Percentiles rank a stretch among this genome's conserved stretches.
These are phyloP conservation scores for Amorpha juglandis DNA, from an alignment of 2,888 invertebrate species.

Conservation along the genomic window DNA sequence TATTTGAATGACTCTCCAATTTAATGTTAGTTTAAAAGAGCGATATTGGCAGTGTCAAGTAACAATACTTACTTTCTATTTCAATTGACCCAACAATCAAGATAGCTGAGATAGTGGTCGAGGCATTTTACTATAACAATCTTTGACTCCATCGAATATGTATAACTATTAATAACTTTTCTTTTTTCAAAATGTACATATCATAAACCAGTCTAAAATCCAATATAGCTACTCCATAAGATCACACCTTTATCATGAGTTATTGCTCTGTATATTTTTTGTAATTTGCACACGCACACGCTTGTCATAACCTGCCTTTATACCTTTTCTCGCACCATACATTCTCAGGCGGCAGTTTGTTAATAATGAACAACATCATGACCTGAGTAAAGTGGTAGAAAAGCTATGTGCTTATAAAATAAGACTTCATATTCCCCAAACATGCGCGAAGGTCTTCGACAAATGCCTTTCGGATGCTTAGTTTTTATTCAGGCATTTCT, in stretches of 20 bases:
- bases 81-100: not conserved
- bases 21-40: too few species aligned
- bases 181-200: too few species aligned
- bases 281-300: too few species aligned
- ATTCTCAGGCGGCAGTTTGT: too few species aligned
- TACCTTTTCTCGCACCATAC: too few species aligned
- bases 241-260: too few species aligned
- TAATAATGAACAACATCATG: too few species aligned
- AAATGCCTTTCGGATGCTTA: constrained; percentile 2
- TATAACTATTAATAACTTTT: not conserved
- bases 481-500: constrained; percentile 12
- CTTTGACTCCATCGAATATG: not conserved
- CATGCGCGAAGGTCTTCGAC: not conserved
- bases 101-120: not conserved
- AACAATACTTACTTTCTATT: not conserved
- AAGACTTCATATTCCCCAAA: not conserved
- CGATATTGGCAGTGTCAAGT: not conserved
- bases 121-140: not conserved
- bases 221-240: too few species aligned
- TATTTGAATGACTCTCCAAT: too few species aligned
- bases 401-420: not conserved
- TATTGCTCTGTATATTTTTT: too few species aligned
- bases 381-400: not conserved
- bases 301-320: too few species aligned
- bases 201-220: too few species aligned